These are phyloP conservation scores for Nesogale talazaci DNA, from an alignment of 2,113 vertebrate species.

Conservation along the genomic window DNA sequence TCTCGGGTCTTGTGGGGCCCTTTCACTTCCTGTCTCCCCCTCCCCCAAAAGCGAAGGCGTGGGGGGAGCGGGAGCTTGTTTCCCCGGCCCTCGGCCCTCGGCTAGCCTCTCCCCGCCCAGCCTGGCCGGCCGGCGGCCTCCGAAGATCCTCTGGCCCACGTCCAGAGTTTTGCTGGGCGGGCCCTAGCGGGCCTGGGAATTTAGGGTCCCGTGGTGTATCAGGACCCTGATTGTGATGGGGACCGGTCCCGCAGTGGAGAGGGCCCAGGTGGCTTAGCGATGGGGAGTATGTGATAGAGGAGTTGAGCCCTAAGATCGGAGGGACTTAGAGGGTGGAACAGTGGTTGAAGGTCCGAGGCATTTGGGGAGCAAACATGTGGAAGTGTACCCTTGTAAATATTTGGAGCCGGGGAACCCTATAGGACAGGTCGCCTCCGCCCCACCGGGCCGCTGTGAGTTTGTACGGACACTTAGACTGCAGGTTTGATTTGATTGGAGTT, in stretches of 20 bases:
- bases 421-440: not conserved
- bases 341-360: not conserved
- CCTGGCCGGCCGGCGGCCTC: not conserved
- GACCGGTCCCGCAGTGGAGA: too few species aligned
- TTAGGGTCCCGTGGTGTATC: not conserved
- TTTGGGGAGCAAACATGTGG: not conserved
- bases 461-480: too few species aligned
- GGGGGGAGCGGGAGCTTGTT: constrained; percentile 46
- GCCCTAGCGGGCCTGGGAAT: not conserved
- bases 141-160: constrained; percentile 36
- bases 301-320: not conserved
- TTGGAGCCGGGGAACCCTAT: not conserved
- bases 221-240: not conserved
- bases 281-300: not conserved
- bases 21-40: constrained; percentile 65
- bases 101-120: constrained; percentile 23
- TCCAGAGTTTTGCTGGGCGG: constrained; percentile 43
- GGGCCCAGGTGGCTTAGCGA: not conserved
- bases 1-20: not conserved
- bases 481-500: too few species aligned
- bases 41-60: constrained; percentile 26
- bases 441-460: too few species aligned
- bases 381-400: not conserved
- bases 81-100: not conserved
- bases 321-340: not conserved